Evolutionary conservation across 2,797 vertebrate species (phyloP), one percentile per base, ranked within the genome.

Genomic region (Thaleichthys pacificus): DNA sequence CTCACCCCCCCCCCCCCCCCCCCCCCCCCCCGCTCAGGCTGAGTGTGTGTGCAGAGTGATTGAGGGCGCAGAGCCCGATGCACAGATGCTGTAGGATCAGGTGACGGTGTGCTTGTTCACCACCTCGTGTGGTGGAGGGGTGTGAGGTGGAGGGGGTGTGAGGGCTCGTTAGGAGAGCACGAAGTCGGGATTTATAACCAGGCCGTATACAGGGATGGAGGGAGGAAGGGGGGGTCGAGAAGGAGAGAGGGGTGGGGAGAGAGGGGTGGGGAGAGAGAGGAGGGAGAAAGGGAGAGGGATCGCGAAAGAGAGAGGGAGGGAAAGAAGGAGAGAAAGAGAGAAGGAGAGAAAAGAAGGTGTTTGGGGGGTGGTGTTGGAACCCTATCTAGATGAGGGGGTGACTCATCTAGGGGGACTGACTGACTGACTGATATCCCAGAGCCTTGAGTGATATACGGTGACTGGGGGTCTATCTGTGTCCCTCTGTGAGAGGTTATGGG

Each of bases 21-120:
- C 77, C 32, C 22, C 17, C 9, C 63, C 61, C 30, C 2, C 26
- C 26, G 28, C 22, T 19, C 15, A 17, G 21, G 72, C 74, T 72
- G n/a, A 19, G 54, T 28, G 66, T 74, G 57, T 35, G 67, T 57
- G 63, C 47, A 5, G 86, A 87, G 78, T 89, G 91, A 94, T 93
- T 92, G 89, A 91, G 78, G 22, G 82, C 80, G 75, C 32, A 22
- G 67, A 72, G 77, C 82, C 84, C 84, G 77, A 85, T 79, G 82
- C 87, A 87, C 89, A 91, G 88, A 91, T 91, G 90, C 89, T 89
- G 80, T 86, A 87, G 83, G 91, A 91, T 93, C 87, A 69, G 79
- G 74, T 93, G 87, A 88, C 91, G 51, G 85, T 89, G 85, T 89
- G 78, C 79, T 88, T 92, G 85, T 88, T 91, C 88, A 86, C 78